Base-by-base conservation (phyloP, 1,140 invertebrate genomes). In the Dryas iulia region DNA sequence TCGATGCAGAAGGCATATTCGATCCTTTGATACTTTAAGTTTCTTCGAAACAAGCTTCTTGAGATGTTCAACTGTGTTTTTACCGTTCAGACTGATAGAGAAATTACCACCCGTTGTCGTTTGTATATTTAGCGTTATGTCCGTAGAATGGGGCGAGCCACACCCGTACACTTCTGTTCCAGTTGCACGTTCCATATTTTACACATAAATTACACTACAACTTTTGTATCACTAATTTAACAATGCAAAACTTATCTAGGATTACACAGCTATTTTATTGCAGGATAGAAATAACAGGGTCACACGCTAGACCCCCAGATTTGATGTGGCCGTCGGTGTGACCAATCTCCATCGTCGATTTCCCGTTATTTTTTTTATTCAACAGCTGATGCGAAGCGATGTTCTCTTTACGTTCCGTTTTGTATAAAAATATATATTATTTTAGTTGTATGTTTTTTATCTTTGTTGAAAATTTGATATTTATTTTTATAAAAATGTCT, bases 41-140 rank as follows among this genome's bases (percentile, higher is more conserved):
- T 95, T 96, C 91, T 97, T 97, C n/a, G 97, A 97, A 77, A 98
- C 96, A 56, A 96, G 93, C 92, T 97, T 97, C 91, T 98, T 98
- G 12, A 98, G 94, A 85, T 96, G 96, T 79, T 97, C 97, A 58
- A 98, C 95, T 69, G 94, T 96, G 73, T 96, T 96, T 79, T 95
- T 94, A 71, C 94, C 94, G 72, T 96, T 95, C 64, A 98, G 94
- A 67, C 94, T 94, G 72, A 98, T 93, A 77, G 96, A 95, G 89
- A 98, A 97, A 82, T 96, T 96, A 80, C 97, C 97, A 79, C 97
- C 97, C 67, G 97, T 98, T 61, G 97, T 98, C 73, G 97, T 97
- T 81, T 95, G 96, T 83, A 97, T 95, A 92, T 95, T 96, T 81
- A 97, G 94, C 83, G 95, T 96, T 90, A 96, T 96, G 87, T 94